phyloP scores from a whole-genome alignment of 2,113 vertebrate species.

The Eupsittula cactorum region DNA sequence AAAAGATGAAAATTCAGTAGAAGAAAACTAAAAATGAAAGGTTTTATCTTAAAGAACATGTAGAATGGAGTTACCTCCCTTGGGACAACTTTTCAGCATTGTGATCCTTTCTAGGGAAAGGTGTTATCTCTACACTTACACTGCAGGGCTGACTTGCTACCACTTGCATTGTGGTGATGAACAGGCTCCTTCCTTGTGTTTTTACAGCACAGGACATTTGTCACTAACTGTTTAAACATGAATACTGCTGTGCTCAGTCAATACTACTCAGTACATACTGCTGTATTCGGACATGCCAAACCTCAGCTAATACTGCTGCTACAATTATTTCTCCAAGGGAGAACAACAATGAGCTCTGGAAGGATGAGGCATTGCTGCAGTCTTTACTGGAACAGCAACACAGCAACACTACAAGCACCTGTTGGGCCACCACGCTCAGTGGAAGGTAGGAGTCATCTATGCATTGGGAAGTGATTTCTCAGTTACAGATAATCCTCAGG shows the following conservation, averaged over 20 bases:
- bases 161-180: not conserved
- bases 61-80: not conserved
- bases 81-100: not conserved
- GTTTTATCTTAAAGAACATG: not conserved
- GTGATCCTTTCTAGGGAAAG: not conserved
- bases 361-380: not conserved
- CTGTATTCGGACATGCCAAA: not conserved
- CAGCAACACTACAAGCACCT: not conserved
- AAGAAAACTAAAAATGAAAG: not conserved
- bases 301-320: not conserved
- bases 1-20: no score
- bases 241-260: slow-evolving; percentile 1
- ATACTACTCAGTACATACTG: not conserved
- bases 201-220: not conserved
- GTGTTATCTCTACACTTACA: not conserved
- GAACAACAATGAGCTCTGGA: not conserved
- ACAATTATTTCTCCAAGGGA: not conserved
- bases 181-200: not conserved
- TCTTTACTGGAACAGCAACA: not conserved
- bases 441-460: not conserved
- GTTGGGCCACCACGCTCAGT: not conserved
- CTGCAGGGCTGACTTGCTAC: not conserved
- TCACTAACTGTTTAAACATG: not conserved
- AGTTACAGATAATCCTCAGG: not conserved
- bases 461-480: not conserved